These are phyloP conservation scores for Platyrinchus mystaceus DNA, from an alignment of 2,797 vertebrate species.

Conservation along the genomic window DNA sequence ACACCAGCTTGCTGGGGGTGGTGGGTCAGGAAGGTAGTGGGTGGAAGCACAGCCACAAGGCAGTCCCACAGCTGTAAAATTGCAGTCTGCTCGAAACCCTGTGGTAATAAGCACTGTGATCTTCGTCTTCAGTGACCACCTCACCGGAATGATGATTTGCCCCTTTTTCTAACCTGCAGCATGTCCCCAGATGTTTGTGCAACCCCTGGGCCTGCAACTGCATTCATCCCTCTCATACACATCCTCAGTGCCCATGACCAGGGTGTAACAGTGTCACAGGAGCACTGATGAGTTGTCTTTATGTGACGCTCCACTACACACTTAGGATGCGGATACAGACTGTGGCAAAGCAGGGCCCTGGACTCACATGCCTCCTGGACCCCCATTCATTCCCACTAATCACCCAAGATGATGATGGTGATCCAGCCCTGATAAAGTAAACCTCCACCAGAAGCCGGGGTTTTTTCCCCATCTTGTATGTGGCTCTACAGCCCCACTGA, in stretches of 20 bases:
- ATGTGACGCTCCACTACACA: accelerated
- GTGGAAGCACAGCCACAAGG: not conserved
- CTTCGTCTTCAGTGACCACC: not conserved
- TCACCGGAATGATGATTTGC: accelerated
- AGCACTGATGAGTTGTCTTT: not conserved
- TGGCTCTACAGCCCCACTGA: not conserved
- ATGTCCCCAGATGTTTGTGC: accelerated
- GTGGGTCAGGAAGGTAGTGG: not conserved
- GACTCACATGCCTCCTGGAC: not conserved
- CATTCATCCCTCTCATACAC: not conserved
- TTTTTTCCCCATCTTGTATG: not conserved
- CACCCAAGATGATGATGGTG: not conserved
- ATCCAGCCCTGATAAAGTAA: not conserved
- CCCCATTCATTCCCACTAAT: not conserved
- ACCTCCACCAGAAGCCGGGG: not conserved
- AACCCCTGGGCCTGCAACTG: not conserved
- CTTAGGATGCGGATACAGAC: not conserved
- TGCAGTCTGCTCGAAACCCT: not conserved
- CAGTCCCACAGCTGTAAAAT: not conserved
- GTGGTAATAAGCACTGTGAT: not conserved
- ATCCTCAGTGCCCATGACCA: not conserved
- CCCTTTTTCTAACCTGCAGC: not conserved
- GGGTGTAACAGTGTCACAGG: not conserved
- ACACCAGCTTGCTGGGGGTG: not conserved
- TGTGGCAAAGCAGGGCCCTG: not conserved